Evolutionary conservation across 2,888 invertebrate genomes (phyloP).

Genomic region (Bruchidius siliquastri): DNA sequence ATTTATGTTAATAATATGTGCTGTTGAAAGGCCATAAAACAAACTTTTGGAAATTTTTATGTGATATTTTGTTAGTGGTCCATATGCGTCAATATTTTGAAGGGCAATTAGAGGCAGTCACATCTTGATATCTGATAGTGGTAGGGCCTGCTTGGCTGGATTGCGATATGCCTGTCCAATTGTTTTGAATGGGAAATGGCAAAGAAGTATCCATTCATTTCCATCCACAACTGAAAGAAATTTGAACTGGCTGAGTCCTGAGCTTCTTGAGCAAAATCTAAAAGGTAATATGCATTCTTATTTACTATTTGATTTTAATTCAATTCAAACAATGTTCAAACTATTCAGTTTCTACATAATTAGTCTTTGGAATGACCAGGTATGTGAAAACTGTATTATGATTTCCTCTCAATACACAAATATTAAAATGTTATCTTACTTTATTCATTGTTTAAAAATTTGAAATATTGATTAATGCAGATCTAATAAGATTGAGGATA

Average conservation of each 20-base stretch:
- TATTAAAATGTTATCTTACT: no score
- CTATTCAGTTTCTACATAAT: neutral
- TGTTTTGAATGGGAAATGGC: constrained; percentile 66
- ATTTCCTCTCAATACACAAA: no score
- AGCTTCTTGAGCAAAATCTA: constrained; percentile 72
- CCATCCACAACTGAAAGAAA: constrained; percentile 66
- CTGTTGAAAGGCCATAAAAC: no score
- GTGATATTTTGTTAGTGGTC: no score
- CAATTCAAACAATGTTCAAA: no score
- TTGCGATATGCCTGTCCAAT: constrained; percentile 74
- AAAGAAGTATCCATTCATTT: constrained; percentile 67
- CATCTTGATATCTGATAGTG: constrained; percentile 69
- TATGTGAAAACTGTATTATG: no score
- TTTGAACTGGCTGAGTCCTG: constrained; percentile 89
- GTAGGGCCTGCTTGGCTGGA: constrained; percentile 71
- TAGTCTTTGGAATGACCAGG: no score
- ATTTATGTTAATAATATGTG: neutral
- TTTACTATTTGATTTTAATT: no score
- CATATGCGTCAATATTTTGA: constrained; percentile 28
- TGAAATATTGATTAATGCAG: no score
- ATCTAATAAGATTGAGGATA: no score
- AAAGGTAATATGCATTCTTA: constrained; percentile 32
- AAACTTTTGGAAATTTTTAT: no score
- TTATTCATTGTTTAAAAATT: no score
- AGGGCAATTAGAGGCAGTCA: constrained; percentile 82